Conservation (phyloP, 2,888 invertebrate genomes). For the Apamea sordens region DNA sequence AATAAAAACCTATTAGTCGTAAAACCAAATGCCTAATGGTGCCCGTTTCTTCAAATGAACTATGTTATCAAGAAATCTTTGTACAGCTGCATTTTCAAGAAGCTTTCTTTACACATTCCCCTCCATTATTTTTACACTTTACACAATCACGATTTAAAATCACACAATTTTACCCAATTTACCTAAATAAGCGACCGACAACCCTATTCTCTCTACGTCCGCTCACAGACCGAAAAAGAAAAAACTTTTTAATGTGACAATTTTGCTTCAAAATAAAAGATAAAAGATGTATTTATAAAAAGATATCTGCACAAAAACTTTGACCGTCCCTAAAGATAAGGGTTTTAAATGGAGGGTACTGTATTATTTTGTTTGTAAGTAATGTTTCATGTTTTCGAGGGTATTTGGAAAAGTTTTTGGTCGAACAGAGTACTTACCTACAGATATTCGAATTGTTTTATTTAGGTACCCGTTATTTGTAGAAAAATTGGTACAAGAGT, state of each 20-base stretch:
- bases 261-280: conserved; percentile 29
- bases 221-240: conserved; percentile 21
- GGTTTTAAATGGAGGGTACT: conserved; percentile 23
- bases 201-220: conserved; percentile 11
- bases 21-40: too few species aligned
- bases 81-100: background rate
- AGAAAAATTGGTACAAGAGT: background rate
- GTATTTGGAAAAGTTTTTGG: conserved; percentile 14
- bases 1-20: too few species aligned
- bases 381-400: conserved; percentile 36
- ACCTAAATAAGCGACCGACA: background rate
- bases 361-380: conserved; percentile 38
- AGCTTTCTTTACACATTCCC: background rate
- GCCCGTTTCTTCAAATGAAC: background rate
- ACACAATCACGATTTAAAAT: background rate
- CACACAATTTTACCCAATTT: background rate
- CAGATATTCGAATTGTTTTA: background rate
- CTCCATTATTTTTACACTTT: background rate
- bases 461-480: background rate
- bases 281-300: conserved; percentile 35
- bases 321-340: conserved; percentile 28
- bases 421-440: background rate
- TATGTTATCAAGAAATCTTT: background rate
- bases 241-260: conserved; percentile 50
- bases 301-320: conserved; percentile 47